phyloP scores from a whole-genome alignment of 2,113 vertebrate species.

The Motacilla alba region DNA sequence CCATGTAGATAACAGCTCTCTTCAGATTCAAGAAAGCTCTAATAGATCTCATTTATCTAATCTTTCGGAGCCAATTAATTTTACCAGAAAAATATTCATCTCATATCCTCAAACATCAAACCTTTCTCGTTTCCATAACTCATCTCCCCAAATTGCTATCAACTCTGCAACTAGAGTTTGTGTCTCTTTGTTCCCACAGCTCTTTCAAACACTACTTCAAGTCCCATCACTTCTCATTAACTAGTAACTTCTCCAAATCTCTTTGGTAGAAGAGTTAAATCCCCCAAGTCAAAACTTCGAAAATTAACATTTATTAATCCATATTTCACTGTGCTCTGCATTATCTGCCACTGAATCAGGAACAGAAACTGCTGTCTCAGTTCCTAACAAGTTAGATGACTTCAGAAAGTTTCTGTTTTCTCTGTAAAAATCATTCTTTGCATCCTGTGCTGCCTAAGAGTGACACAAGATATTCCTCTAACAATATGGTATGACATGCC shows the following conservation, averaged over 20 bases:
- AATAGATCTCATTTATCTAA: constrained; percentile 29
- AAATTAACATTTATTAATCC: constrained; percentile 7
- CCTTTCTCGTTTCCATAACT: background rate
- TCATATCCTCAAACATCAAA: constrained; percentile 7
- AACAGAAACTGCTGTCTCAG: background rate
- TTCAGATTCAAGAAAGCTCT: background rate
- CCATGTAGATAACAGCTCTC: background rate
- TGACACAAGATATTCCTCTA: background rate
- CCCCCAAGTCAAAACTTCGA: background rate
- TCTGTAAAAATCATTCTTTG: background rate
- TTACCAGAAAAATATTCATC: constrained; percentile 20
- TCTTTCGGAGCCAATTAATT: constrained; percentile 35
- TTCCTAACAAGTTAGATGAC: background rate
- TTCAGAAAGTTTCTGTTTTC: background rate
- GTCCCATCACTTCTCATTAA: constrained; percentile 38
- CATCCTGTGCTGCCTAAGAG: background rate
- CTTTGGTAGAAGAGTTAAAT: constrained; percentile 26
- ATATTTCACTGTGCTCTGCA: background rate
- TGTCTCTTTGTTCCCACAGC: background rate
- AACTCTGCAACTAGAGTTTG: background rate
- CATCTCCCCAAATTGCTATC: background rate
- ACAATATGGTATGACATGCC: background rate
- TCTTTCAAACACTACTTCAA: constrained; percentile 24
- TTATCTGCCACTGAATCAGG: background rate
- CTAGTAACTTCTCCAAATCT: background rate